phyloP scores from a whole-genome alignment of 2,113 vertebrate genomes.

The Melozone crissalis region DNA sequence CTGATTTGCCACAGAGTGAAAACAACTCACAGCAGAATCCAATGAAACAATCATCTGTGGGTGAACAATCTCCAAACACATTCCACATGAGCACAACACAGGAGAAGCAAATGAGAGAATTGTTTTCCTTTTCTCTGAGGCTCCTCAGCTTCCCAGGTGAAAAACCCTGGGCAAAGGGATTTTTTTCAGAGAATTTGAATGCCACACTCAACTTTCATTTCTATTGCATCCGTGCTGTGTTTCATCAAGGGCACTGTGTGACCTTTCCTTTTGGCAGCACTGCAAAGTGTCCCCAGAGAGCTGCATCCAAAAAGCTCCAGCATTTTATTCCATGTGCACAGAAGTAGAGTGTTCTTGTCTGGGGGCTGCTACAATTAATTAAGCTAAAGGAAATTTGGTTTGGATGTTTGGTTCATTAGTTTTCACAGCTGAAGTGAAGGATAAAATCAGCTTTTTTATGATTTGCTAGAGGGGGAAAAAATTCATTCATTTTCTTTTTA shows the following conservation, averaged over 20 bases:
- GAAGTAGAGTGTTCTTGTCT: neutral
- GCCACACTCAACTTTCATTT: neutral
- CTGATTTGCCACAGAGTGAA: too few species aligned
- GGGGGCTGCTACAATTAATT: slow-evolving; percentile 1
- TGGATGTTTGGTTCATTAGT: neutral
- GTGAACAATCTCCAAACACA: too few species aligned
- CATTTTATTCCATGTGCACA: neutral
- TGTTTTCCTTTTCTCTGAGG: too few species aligned
- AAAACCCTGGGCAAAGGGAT: too few species aligned
- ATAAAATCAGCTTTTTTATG: neutral
- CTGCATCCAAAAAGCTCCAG: neutral
- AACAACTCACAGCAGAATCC: too few species aligned
- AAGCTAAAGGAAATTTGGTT: neutral
- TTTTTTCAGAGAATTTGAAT: neutral
- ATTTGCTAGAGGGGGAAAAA: neutral
- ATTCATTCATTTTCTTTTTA: neutral
- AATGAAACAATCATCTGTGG: too few species aligned
- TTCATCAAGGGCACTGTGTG: neutral
- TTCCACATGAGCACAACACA: too few species aligned
- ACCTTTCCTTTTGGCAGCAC: neutral
- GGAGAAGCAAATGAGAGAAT: too few species aligned
- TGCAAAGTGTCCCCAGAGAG: neutral
- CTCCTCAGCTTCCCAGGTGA: too few species aligned
- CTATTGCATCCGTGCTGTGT: neutral
- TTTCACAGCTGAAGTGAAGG: neutral